Evolutionary conservation across 1,140 invertebrate species (phyloP).

Genomic region (Acromyrmex echinatior): DNA sequence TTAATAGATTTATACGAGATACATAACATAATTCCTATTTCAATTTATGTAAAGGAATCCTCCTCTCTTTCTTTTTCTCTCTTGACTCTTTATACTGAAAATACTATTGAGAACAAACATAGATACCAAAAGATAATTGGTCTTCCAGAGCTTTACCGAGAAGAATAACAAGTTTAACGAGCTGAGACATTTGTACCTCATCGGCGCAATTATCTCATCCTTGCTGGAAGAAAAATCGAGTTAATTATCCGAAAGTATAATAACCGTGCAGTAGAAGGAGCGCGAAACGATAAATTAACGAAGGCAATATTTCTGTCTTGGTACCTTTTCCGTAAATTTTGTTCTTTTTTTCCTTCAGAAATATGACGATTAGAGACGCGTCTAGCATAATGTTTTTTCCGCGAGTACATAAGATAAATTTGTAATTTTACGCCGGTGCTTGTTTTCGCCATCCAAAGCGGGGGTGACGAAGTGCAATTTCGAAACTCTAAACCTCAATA

Average conservation of each 20-base stretch:
- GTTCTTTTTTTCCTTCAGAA: constrained; percentile 42
- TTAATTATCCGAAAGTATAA: constrained; percentile 79
- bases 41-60: background rate
- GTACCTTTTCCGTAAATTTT: constrained; percentile 56
- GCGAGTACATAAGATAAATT: constrained; percentile 54
- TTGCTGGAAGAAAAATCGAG: constrained; percentile 76
- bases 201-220: constrained; percentile 76
- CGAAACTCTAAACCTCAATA: constrained; percentile 47
- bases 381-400: constrained; percentile 25
- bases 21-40: constrained; percentile 10
- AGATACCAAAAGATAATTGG: constrained; percentile 67
- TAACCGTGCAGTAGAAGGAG: constrained; percentile 55
- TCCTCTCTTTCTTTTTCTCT: background rate
- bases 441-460: constrained; percentile 47
- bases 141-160: constrained; percentile 59
- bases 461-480: constrained; percentile 40
- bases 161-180: constrained; percentile 77
- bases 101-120: constrained; percentile 47
- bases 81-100: background rate
- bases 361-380: constrained; percentile 58
- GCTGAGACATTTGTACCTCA: constrained; percentile 76
- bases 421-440: constrained; percentile 59
- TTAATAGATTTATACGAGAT: background rate
- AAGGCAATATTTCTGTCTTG: constrained; percentile 75
- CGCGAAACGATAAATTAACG: constrained; percentile 74